A percentile compares a stretch with the other conserved stretches of the same genome.
phyloP scores from a whole-genome alignment of 2,888 invertebrate genomes.

The Drosophila stalkeri region DNA sequence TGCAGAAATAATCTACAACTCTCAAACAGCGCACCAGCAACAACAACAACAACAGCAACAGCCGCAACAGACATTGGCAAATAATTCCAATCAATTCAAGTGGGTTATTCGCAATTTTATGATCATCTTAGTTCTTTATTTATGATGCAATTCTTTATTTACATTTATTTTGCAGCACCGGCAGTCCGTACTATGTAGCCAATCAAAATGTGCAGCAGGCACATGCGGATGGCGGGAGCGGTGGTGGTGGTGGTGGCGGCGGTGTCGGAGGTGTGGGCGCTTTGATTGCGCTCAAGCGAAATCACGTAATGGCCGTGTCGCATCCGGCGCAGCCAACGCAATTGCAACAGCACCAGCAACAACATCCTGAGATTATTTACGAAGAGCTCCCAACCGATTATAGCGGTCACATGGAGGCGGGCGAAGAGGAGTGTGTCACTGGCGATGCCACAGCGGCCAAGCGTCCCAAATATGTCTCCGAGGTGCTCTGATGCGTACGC shows the following conservation, averaged over 20 bases:
- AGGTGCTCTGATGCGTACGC: slow-evolving; percentile 84
- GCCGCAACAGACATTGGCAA: slow-evolving; percentile 78
- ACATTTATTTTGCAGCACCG: slow-evolving; percentile 60
- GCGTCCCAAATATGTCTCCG: slow-evolving; percentile 83
- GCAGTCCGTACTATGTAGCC: slow-evolving; percentile 83
- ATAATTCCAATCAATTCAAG: slow-evolving; percentile 84
- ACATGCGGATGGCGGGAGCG: slow-evolving; percentile 53
- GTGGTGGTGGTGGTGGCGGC: slow-evolving; percentile 47
- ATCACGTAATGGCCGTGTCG: slow-evolving; percentile 82
- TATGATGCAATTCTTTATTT: neutral
- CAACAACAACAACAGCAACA: slow-evolving; percentile 71
- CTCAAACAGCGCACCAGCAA: slow-evolving; percentile 80
- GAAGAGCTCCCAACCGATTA: slow-evolving; percentile 84
- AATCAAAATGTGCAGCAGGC: slow-evolving; percentile 78
- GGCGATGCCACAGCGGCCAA: slow-evolving; percentile 76
- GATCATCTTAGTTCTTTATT: neutral
- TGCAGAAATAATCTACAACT: slow-evolving; percentile 83
- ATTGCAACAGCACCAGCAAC: slow-evolving; percentile 62
- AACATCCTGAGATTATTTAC: slow-evolving; percentile 82
- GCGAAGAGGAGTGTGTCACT: slow-evolving; percentile 83
- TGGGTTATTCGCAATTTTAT: slow-evolving; percentile 45
- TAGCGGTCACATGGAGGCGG: slow-evolving; percentile 82
- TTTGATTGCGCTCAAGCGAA: slow-evolving; percentile 83
- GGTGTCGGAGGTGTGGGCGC: slow-evolving; percentile 70
- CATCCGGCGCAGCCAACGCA: slow-evolving; percentile 62